Evolutionary conservation across 2,888 invertebrate genomes (phyloP), one percentile per base, ranked within the genome.

Genomic region (Lepidochrysops patricia): DNA sequence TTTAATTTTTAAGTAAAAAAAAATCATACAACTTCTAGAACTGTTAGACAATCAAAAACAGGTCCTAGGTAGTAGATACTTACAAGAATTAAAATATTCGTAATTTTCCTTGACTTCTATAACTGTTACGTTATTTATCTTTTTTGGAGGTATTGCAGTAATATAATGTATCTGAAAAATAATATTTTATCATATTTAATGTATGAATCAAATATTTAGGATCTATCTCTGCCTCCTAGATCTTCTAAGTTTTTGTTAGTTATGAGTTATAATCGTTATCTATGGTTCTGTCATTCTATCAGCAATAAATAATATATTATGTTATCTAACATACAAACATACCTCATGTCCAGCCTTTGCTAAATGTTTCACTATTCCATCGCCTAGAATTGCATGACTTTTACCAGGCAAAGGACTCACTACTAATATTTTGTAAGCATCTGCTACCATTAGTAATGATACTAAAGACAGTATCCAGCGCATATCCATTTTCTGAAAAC

Each of bases 201-300:
- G n/a, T n/a, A n/a, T n/a, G n/a, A n/a, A n/a, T n/a, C n/a, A n/a
- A n/a, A n/a, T n/a, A n/a, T n/a, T n/a, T n/a, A n/a, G n/a, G n/a
- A n/a, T n/a, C n/a, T n/a, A n/a, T n/a, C n/a, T n/a, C n/a, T n/a
- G n/a, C n/a, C n/a, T n/a, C n/a, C n/a, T n/a, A n/a, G n/a, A n/a
- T n/a, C n/a, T n/a, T n/a, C n/a, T n/a, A n/a, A n/a, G n/a, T n/a
- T n/a, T n/a, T n/a, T n/a, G n/a, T n/a, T n/a, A n/a, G n/a, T n/a
- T n/a, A n/a, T n/a, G n/a, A 5, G 80, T 74, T 35, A 81, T 68
- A 54, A 70, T 76, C 0, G 79, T 75, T 0, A 80, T 71, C 80
- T 80, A 68, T n/a, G n/a, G n/a, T n/a, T n/a, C n/a, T n/a, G n/a
- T n/a, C n/a, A n/a, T n/a, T n/a, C n/a, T n/a, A n/a, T n/a, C n/a